Conservation (phyloP, 2,113 vertebrate genomes). For the Ceuthmochares aereus region DNA sequence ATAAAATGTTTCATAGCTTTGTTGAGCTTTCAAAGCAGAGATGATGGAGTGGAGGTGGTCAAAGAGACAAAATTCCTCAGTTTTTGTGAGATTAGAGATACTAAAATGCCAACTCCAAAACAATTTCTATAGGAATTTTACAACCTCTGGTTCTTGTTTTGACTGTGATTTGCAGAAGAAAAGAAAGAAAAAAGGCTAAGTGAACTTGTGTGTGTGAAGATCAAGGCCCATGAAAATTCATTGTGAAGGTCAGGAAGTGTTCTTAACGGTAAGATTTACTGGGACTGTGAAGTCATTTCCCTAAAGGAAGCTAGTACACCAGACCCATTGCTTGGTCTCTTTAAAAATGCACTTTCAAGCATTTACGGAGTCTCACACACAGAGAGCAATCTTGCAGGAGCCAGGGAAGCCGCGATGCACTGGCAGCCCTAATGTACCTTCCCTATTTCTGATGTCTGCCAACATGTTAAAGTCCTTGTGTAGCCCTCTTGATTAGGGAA, state of each 20-base stretch:
- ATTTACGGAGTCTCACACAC: rapidly evolving
- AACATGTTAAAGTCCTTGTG: neutral
- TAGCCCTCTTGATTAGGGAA: neutral
- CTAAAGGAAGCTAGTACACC: neutral
- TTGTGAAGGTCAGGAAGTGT: neutral
- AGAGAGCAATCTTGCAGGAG: neutral
- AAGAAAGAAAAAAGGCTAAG: neutral
- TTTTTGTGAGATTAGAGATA: neutral
- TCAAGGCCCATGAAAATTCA: neutral
- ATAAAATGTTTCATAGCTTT: neutral
- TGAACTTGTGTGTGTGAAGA: neutral
- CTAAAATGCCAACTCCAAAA: neutral
- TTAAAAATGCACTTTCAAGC: neutral
- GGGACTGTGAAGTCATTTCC: neutral
- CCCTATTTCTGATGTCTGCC: neutral
- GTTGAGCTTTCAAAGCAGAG: neutral
- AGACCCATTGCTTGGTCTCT: neutral
- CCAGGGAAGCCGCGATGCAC: neutral
- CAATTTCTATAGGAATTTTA: neutral
- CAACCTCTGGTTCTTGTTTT: neutral
- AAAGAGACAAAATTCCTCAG: neutral
- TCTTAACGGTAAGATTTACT: neutral
- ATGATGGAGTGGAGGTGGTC: neutral
- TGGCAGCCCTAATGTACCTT: neutral
- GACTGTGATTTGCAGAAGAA: neutral